Evolutionary conservation across 2,797 vertebrate genomes (phyloP), one percentile per base, ranked within the genome.

Genomic region (Botia almorhae): DNA sequence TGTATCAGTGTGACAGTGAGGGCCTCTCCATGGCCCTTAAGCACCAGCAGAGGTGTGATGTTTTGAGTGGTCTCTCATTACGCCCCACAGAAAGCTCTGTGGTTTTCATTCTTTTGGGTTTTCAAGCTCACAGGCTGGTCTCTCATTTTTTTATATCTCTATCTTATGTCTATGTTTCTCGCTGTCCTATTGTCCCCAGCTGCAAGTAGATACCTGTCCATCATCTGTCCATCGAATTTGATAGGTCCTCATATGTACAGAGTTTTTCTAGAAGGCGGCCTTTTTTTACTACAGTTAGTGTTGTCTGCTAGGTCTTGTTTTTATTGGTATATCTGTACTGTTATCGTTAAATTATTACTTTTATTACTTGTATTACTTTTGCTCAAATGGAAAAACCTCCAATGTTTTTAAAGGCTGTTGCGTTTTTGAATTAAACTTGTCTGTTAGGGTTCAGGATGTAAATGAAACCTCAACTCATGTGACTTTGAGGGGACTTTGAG

Each of bases 41-140:
- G 81, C 87, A 84, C 68, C 78, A 78, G 76, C 51, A 58, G 61
- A 71, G 39, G 79, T 84, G 83, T 75, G 78, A 76, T 81, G 87
- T 90, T 88, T 85, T 69, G 84, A 76, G 78, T 14, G 77, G 74
- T 90, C 74, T 93, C 87, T 50, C 73, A 46, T 93, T 92, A 88
- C 91, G 84, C 73, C 86, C 85, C 86, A 76, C 84, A 84, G 83
- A 85, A 79, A 88, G 87, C 83, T 84, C 81, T 85, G 77, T 82
- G 76, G 80, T 77, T 85, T 87, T 89, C 84, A 12, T 87, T 89
- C 89, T 85, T 89, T 84, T 11, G 10, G 60, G 76, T 65, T 81
- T 77, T 29, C 29, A 83, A 83, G 76, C 90, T 80, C 80, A 68
- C 7, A 33, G 87, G 89, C 82, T 77, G 78, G 78, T 67, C 68